These are phyloP conservation scores for Pachyramphus minor DNA, from an alignment of 2,113 vertebrate genomes.

Conservation along the genomic window DNA sequence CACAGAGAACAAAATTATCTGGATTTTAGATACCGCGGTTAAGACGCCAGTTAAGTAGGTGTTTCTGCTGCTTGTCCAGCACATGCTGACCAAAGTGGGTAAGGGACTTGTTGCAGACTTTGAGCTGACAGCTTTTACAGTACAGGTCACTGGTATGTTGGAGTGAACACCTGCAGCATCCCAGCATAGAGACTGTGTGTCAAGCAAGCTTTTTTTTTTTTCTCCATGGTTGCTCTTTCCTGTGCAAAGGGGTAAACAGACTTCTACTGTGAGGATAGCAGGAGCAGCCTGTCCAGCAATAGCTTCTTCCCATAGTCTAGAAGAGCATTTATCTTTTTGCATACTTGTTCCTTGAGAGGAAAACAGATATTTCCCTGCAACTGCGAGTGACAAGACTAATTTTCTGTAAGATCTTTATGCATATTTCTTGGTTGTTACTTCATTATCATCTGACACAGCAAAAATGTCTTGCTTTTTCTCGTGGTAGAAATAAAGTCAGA, in stretches of 20 bases:
- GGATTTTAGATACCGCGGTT: not conserved
- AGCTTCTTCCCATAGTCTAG: not conserved
- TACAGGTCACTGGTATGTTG: not conserved
- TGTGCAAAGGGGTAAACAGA: not conserved
- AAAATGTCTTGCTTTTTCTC: not conserved
- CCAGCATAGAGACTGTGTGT: not conserved
- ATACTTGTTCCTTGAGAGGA: not conserved
- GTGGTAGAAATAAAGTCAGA: not conserved
- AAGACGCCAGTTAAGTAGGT: not conserved
- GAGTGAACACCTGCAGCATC: not conserved
- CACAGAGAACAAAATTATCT: not conserved
- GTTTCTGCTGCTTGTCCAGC: not conserved
- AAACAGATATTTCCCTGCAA: not conserved
- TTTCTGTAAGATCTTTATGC: not conserved
- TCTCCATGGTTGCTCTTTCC: not conserved
- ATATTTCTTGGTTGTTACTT: not conserved
- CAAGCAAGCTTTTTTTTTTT: not conserved
- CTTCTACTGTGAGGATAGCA: not conserved
- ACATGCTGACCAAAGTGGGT: accelerated
- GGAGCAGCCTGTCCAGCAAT: not conserved
- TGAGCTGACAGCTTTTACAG: not conserved
- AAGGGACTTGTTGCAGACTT: not conserved
- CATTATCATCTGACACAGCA: not conserved
- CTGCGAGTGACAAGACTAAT: not conserved
- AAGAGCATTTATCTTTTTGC: not conserved